These are phyloP conservation scores for Oxystoma pomonae DNA, from an alignment of 2,888 invertebrate genomes.

Conservation along the genomic window DNA sequence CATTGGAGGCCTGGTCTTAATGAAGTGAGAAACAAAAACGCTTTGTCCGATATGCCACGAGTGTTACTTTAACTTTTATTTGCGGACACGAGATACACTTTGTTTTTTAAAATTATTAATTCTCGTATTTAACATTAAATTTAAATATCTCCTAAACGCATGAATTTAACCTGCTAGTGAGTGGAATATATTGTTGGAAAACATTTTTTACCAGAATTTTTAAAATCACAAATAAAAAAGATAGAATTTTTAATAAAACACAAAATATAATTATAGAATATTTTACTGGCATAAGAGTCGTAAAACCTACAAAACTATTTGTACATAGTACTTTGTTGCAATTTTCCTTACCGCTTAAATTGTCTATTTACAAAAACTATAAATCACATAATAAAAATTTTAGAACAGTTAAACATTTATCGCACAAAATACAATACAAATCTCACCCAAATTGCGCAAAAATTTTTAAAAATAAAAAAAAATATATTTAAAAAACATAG, in stretches of 20 bases:
- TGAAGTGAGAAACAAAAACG: too few species aligned
- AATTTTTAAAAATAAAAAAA: background rate
- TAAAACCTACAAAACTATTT: slow-evolving; percentile 17
- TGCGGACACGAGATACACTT: too few species aligned
- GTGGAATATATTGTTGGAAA: too few species aligned
- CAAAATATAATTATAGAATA: slow-evolving; percentile 1
- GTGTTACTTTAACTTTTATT: too few species aligned
- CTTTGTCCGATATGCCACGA: too few species aligned
- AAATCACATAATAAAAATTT: background rate
- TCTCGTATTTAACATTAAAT: too few species aligned
- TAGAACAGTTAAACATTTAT: slow-evolving; percentile 18
- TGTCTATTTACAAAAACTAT: background rate
- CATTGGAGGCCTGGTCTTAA: too few species aligned
- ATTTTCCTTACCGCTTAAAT: background rate
- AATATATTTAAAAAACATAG: slow-evolving; percentile 2
- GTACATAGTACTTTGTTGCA: slow-evolving; percentile 13
- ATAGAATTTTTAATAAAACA: slow-evolving; percentile 15
- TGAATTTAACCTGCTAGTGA: too few species aligned
- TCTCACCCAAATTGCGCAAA: background rate
- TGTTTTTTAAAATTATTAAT: too few species aligned
- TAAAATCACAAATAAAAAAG: too few species aligned
- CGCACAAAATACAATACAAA: slow-evolving; percentile 8
- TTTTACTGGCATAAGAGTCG: slow-evolving; percentile 25
- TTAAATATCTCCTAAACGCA: too few species aligned
- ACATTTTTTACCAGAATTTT: too few species aligned